Conservation (phyloP, 1,140 invertebrate species). For the Platorchestia sp. region DNA sequence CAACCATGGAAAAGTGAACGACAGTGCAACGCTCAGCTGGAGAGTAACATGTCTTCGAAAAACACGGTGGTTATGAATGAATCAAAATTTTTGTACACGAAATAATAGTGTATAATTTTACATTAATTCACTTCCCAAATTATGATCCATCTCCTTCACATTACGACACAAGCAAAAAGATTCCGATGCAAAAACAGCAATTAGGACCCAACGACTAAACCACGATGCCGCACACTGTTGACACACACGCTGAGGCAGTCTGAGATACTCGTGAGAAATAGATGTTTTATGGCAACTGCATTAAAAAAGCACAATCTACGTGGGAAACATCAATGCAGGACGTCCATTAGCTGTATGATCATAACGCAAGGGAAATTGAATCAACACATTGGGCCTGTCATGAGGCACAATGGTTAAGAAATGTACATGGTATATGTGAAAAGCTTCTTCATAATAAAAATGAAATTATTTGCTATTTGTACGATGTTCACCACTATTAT, state of each 20-base stretch:
- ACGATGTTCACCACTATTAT: background rate
- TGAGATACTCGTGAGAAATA: background rate
- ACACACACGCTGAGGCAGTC: background rate
- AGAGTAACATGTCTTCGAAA: too few species aligned
- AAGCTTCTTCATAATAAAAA: background rate
- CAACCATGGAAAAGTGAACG: background rate
- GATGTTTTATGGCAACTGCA: background rate
- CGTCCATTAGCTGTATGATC: background rate
- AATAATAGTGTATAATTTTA: too few species aligned
- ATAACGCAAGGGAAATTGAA: background rate
- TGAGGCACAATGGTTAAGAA: background rate
- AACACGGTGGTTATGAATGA: too few species aligned
- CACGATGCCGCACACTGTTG: background rate
- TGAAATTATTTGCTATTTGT: background rate
- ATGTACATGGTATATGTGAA: background rate
- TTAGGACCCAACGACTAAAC: too few species aligned
- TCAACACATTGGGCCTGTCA: background rate
- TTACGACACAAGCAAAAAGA: too few species aligned
- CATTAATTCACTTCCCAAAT: too few species aligned
- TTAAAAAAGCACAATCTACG: background rate
- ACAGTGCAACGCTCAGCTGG: background rate
- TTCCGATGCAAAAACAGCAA: background rate
- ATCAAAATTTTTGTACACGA: too few species aligned
- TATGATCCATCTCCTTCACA: too few species aligned
- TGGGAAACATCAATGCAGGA: background rate